Evolutionary conservation across 2,888 invertebrate genomes (phyloP).

Genomic region (Conchocele bisecta): DNA sequence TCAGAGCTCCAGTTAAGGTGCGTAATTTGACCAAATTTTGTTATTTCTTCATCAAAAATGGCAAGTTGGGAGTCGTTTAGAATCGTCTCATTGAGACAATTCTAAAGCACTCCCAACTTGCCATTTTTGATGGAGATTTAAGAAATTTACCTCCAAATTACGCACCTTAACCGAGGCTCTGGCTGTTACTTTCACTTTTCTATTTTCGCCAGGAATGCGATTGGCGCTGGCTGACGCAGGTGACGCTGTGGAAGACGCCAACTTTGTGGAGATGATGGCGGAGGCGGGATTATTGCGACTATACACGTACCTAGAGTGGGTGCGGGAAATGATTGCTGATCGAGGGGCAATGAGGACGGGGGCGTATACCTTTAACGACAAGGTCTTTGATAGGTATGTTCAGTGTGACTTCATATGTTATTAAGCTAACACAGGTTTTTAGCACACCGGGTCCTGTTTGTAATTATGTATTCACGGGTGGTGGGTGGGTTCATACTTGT

Average conservation of each 20-base stretch:
- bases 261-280: constrained; percentile 97
- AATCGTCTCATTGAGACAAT: too few species aligned
- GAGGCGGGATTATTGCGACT: constrained; percentile 96
- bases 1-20: too few species aligned
- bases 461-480: too few species aligned
- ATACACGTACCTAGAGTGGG: constrained; percentile 98
- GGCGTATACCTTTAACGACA: constrained; percentile 91
- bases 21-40: too few species aligned
- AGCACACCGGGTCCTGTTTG: too few species aligned
- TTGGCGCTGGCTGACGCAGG: constrained; percentile 98
- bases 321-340: constrained; percentile 86
- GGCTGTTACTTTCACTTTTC: background rate
- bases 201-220: constrained; percentile 84
- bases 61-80: too few species aligned
- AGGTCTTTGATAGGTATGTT: constrained; percentile 90
- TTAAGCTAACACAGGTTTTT: too few species aligned
- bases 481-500: too few species aligned
- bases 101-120: too few species aligned
- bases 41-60: too few species aligned
- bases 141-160: background rate
- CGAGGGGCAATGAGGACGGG: constrained; percentile 85
- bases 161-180: background rate
- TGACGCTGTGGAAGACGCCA: constrained; percentile 99
- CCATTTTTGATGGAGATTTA: too few species aligned
- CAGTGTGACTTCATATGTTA: too few species aligned